Conservation (phyloP, 2,797 vertebrate species). For the Melanotaenia parkinsoni region DNA sequence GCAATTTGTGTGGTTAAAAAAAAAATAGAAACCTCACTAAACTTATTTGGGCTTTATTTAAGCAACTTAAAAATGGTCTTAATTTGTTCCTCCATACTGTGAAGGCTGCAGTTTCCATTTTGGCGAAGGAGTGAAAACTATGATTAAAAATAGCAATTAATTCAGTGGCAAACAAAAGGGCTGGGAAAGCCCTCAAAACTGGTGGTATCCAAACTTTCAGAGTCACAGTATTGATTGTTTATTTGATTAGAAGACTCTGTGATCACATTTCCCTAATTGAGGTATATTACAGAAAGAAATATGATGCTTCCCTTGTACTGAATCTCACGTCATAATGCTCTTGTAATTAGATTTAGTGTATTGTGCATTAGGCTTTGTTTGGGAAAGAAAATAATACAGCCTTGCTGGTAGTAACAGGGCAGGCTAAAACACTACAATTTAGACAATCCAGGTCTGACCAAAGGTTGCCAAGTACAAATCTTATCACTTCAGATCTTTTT, state of each 20-base stretch:
- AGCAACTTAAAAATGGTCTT: constrained; percentile 1
- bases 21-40: background rate
- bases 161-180: constrained; percentile 62
- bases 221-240: constrained; percentile 70
- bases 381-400: constrained; percentile 66
- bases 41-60: background rate
- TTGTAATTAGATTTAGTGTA: constrained; percentile 76
- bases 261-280: constrained; percentile 79
- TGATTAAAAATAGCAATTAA: constrained; percentile 59
- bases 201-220: constrained; percentile 36
- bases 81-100: background rate
- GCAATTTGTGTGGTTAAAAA: background rate
- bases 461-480: constrained; percentile 5
- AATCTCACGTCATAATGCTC: constrained; percentile 79
- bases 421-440: constrained; percentile 28
- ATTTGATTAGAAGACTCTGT: constrained; percentile 68
- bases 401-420: constrained; percentile 39
- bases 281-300: constrained; percentile 76
- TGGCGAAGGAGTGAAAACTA: constrained; percentile 28
- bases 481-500: constrained; percentile 18
- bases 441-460: constrained; percentile 27
- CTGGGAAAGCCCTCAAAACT: constrained; percentile 60
- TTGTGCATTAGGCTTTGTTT: constrained; percentile 79
- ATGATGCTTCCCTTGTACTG: constrained; percentile 74
- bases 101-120: constrained; percentile 21